A percentile compares a stretch with the other conserved stretches of the same genome.
These are phyloP conservation scores for Tyria jacobaeae DNA, from an alignment of 2,888 invertebrate species.

Conservation along the genomic window DNA sequence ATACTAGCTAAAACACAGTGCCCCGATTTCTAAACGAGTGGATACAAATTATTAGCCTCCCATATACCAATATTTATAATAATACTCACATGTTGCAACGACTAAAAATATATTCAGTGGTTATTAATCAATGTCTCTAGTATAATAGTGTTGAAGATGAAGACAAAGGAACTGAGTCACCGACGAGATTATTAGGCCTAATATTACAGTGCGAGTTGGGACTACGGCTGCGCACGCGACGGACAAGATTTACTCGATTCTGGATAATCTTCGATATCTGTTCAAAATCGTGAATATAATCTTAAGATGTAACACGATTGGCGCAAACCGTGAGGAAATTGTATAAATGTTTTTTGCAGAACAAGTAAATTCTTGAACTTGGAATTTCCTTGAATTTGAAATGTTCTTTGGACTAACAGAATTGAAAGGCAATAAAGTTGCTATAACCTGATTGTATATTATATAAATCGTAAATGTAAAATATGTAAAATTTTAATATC, in stretches of 20 bases:
- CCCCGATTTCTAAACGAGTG: conserved; percentile 53
- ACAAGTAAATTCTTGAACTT: conserved; percentile 36
- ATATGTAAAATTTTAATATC: background rate
- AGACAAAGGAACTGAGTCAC: conserved; percentile 79
- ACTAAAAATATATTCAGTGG: conserved; percentile 52
- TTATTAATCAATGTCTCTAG: conserved; percentile 53
- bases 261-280: conserved; percentile 60
- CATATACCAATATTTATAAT: conserved; percentile 38
- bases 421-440: background rate
- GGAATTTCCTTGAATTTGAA: conserved; percentile 14
- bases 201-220: conserved; percentile 56
- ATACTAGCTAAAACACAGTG: conserved; percentile 53
- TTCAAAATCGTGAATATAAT: conserved; percentile 54
- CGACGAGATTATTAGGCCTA: conserved; percentile 72
- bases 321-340: conserved; percentile 56
- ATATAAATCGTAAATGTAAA: too few species aligned
- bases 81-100: conserved; percentile 51
- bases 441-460: too few species aligned
- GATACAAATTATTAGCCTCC: conserved; percentile 50
- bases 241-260: conserved; percentile 23
- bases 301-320: conserved; percentile 51
- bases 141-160: conserved; percentile 47
- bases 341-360: conserved; percentile 25
- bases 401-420: too few species aligned
- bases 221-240: conserved; percentile 20